These are phyloP conservation scores for Rhingia rostrata DNA, from an alignment of 2,888 invertebrate genomes.

Conservation along the genomic window DNA sequence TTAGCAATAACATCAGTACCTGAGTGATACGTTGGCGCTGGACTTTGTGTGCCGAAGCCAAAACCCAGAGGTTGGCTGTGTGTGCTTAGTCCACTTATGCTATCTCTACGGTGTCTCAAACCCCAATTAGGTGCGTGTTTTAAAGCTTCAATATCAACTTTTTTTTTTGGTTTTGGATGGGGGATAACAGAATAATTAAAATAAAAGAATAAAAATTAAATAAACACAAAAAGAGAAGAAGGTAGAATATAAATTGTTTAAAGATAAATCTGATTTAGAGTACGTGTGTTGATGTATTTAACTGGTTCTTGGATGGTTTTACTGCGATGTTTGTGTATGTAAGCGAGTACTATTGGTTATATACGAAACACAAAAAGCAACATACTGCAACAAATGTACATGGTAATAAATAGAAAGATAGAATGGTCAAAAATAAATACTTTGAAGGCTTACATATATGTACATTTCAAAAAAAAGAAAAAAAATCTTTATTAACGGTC, in stretches of 20 bases:
- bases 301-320: slow-evolving; percentile 20
- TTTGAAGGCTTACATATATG: no score
- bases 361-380: slow-evolving; percentile 42
- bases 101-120: slow-evolving; percentile 84
- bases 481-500: no score
- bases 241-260: slow-evolving; percentile 34
- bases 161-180: slow-evolving; percentile 74
- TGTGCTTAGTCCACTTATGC: slow-evolving; percentile 83
- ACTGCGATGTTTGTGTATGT: slow-evolving; percentile 36
- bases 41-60: slow-evolving; percentile 83
- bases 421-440: no score
- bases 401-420: neutral
- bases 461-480: no score
- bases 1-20: slow-evolving; percentile 77
- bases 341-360: slow-evolving; percentile 33
- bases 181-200: slow-evolving; percentile 75
- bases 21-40: slow-evolving; percentile 83
- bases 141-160: slow-evolving; percentile 86
- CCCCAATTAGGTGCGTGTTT: slow-evolving; percentile 85
- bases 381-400: slow-evolving; percentile 9
- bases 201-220: slow-evolving; percentile 68
- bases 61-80: slow-evolving; percentile 83
- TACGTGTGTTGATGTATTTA: slow-evolving; percentile 3
- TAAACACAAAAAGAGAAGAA: slow-evolving; percentile 68
- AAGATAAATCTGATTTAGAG: slow-evolving; percentile 26